Percentiles rank a stretch among this genome's conserved stretches.
Evolutionary conservation across 1,140 invertebrate genomes (phyloP).

Genomic region (Euura saliciscinereae): DNA sequence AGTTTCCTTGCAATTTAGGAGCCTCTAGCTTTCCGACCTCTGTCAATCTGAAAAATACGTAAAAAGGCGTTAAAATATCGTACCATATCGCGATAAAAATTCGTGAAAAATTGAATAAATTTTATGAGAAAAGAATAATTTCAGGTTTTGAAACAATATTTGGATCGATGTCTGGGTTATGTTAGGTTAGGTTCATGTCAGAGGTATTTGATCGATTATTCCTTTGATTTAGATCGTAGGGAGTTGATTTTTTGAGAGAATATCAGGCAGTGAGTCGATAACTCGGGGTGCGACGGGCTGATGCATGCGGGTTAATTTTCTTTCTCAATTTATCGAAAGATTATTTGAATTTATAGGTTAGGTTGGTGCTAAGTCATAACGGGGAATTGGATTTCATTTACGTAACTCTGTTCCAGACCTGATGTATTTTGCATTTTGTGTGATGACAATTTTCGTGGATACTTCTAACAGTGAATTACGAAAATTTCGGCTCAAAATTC

Average conservation of each 20-base stretch:
- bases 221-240: too few relatives aligned
- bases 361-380: not conserved
- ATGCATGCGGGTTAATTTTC: too few relatives aligned
- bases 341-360: slow-evolving; percentile 17
- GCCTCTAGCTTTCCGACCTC: slow-evolving; percentile 82
- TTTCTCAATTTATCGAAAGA: too few relatives aligned
- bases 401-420: slow-evolving; percentile 39
- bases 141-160: not conserved
- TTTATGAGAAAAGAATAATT: slow-evolving; percentile 10
- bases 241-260: too few relatives aligned
- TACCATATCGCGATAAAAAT: not conserved
- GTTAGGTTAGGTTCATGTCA: too few relatives aligned
- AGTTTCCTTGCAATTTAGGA: slow-evolving; percentile 87
- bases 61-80: not conserved
- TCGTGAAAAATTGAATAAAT: not conserved
- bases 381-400: slow-evolving; percentile 19
- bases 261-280: too few relatives aligned
- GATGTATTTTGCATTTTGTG: slow-evolving; percentile 42
- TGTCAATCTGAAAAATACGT: slow-evolving; percentile 64
- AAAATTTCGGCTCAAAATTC: slow-evolving; percentile 31
- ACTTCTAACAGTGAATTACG: slow-evolving; percentile 38
- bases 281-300: too few relatives aligned
- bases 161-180: not conserved
- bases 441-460: slow-evolving; percentile 34
- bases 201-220: too few relatives aligned